Conservation (phyloP, 2,888 invertebrate species). For the Meandrusa payeni region DNA sequence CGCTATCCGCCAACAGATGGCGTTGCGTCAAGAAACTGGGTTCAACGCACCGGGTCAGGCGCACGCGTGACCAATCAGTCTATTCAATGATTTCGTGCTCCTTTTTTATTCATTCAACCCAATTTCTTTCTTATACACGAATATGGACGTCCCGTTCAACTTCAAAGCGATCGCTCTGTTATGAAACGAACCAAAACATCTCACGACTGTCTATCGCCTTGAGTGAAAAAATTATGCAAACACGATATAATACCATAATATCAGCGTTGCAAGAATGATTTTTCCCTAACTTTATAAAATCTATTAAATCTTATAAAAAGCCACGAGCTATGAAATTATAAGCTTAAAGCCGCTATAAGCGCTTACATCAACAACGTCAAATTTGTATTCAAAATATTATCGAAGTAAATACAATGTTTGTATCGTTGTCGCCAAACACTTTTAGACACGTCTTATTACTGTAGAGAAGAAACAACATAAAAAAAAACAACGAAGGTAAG, state of each 20-base stretch:
- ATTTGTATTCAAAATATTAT: too few relatives aligned
- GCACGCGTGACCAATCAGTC: slow-evolving; percentile 42
- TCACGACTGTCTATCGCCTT: slow-evolving; percentile 10
- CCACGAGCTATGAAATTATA: too few relatives aligned
- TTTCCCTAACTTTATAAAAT: slow-evolving; percentile 34
- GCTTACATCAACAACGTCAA: too few relatives aligned
- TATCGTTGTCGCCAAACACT: too few relatives aligned
- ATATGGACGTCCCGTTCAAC: slow-evolving; percentile 51
- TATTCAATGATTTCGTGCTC: slow-evolving; percentile 17
- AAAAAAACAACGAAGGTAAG: too few relatives aligned
- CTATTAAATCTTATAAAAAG: slow-evolving; percentile 35
- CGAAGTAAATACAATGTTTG: too few relatives aligned
- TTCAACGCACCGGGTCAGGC: slow-evolving; percentile 27
- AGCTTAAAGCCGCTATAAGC: too few relatives aligned
- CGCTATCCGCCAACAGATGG: slow-evolving; percentile 40
- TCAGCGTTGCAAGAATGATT: slow-evolving; percentile 25
- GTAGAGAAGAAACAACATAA: too few relatives aligned
- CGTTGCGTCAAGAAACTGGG: slow-evolving; percentile 32
- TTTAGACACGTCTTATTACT: too few relatives aligned
- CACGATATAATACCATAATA: neutral
- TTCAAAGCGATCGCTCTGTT: slow-evolving; percentile 20
- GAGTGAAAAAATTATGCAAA: neutral
- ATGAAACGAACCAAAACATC: neutral
- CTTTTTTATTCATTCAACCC: slow-evolving; percentile 58
- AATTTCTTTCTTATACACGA: slow-evolving; percentile 67